Percentiles rank a stretch among this genome's conserved stretches.
Conservation (phyloP, 2,797 vertebrate genomes). For the Smutsia temminckii region DNA sequence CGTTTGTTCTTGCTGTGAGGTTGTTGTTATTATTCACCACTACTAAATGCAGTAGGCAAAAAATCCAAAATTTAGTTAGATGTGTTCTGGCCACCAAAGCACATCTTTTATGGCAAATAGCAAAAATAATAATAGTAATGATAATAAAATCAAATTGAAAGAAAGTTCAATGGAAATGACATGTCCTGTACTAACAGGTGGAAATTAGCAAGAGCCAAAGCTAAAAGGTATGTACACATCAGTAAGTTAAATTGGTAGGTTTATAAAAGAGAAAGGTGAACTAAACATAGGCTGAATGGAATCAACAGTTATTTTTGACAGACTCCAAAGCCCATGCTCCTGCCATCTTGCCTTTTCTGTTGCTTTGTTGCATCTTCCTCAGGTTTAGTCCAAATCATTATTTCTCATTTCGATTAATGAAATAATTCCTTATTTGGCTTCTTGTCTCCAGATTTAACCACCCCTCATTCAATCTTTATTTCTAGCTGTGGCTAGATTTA, state of each 20-base stretch:
- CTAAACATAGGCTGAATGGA: background rate
- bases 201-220: constrained; percentile 26
- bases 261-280: background rate
- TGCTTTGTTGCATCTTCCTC: background rate
- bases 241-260: background rate
- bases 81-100: constrained; percentile 10
- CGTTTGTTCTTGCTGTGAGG: background rate
- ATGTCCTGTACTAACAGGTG: background rate
- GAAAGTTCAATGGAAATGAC: constrained; percentile 19
- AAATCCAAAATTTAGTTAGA: background rate
- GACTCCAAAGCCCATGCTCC: background rate
- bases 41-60: background rate
- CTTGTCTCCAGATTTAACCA: constrained; percentile 22
- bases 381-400: constrained; percentile 7
- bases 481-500: constrained; percentile 3
- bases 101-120: background rate
- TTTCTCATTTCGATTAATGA: constrained; percentile 54
- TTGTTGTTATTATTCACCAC: background rate
- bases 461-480: background rate
- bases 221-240: background rate
- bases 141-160: background rate
- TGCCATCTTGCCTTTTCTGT: background rate
- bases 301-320: constrained; percentile 20
- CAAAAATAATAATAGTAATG: background rate
- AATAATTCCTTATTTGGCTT: constrained; percentile 5